These are phyloP conservation scores for Rugalucina vietnamica DNA, from an alignment of 2,888 invertebrate species.

Conservation along the genomic window DNA sequence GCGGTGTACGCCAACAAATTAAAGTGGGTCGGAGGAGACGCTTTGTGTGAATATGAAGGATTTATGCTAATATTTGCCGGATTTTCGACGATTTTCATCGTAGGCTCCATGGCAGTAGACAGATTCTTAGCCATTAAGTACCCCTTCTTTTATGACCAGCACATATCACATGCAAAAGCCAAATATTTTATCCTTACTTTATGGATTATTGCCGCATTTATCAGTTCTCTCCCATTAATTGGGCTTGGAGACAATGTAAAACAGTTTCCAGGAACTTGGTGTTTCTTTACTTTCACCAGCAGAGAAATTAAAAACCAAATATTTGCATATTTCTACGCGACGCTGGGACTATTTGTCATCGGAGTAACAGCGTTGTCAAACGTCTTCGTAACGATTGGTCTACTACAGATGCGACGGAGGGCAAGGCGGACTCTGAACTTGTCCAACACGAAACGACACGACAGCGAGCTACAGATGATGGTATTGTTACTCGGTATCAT, in stretches of 20 bases:
- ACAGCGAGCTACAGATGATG: conserved; percentile 83
- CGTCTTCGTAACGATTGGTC: conserved; percentile 70
- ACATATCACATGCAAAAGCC: conserved; percentile 70
- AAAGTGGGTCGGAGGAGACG: conserved; percentile 76
- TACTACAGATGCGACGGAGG: conserved; percentile 74
- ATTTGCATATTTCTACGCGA: conserved; percentile 78
- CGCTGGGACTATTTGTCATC: conserved; percentile 77
- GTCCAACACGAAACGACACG: conserved; percentile 52
- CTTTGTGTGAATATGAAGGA: conserved; percentile 80
- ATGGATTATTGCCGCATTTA: conserved; percentile 73
- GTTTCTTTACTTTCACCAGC: conserved; percentile 82
- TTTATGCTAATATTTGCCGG: conserved; percentile 81
- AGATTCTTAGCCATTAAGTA: conserved; percentile 78
- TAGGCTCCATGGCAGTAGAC: conserved; percentile 83
- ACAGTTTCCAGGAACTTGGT: conserved; percentile 83
- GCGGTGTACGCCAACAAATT: conserved; percentile 72
- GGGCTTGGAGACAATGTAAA: conserved; percentile 81
- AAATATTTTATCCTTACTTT: conserved; percentile 65
- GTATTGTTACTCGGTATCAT: conserved; percentile 82
- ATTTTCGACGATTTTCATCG: conserved; percentile 79
- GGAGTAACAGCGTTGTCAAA: conserved; percentile 74
- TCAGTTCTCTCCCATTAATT: conserved; percentile 78
- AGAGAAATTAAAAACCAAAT: conserved; percentile 65
- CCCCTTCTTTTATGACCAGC: conserved; percentile 77
- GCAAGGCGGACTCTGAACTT: conserved; percentile 56